A percentile compares a stretch with the other conserved stretches of the same genome.
Evolutionary conservation across 1,140 invertebrate species (phyloP).

Genomic region (Drosophila melanica): DNA sequence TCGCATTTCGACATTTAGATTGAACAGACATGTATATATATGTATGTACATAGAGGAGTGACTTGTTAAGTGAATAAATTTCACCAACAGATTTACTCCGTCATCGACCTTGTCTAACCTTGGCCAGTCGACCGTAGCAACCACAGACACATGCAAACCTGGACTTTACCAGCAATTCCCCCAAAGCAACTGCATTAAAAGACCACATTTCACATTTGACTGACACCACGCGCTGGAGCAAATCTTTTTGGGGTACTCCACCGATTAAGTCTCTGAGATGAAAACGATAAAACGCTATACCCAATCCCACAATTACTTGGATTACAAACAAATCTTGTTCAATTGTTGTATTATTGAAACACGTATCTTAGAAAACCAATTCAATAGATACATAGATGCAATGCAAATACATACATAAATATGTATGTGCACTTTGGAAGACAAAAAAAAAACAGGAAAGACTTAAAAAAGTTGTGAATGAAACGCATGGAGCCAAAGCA

Average conservation of each 20-base stretch:
- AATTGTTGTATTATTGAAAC: no score
- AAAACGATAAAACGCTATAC: conserved; percentile 28
- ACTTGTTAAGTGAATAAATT: not conserved
- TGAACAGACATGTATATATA: no score
- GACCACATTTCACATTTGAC: conserved; percentile 60
- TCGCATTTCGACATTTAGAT: no score
- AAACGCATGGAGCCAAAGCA: conserved; percentile 31
- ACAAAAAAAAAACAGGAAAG: conserved; percentile 32
- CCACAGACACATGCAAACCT: conserved; percentile 17
- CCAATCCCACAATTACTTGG: conserved; percentile 4
- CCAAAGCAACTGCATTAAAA: conserved; percentile 36
- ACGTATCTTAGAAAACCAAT: not conserved
- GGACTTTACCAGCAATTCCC: conserved; percentile 11
- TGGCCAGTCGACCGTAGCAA: conserved; percentile 33
- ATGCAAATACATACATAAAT: not conserved
- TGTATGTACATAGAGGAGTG: no score
- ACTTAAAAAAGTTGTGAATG: conserved; percentile 33
- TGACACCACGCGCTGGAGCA: conserved; percentile 31
- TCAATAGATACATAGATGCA: no score
- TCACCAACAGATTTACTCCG: conserved; percentile 7
- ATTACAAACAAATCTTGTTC: no score
- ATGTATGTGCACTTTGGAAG: no score
- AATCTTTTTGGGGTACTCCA: conserved; percentile 48
- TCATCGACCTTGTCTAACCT: conserved; percentile 40
- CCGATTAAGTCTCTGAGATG: conserved; percentile 53